phyloP scores from a whole-genome alignment of 1,140 invertebrate species.

The Papilio polyxenes region DNA sequence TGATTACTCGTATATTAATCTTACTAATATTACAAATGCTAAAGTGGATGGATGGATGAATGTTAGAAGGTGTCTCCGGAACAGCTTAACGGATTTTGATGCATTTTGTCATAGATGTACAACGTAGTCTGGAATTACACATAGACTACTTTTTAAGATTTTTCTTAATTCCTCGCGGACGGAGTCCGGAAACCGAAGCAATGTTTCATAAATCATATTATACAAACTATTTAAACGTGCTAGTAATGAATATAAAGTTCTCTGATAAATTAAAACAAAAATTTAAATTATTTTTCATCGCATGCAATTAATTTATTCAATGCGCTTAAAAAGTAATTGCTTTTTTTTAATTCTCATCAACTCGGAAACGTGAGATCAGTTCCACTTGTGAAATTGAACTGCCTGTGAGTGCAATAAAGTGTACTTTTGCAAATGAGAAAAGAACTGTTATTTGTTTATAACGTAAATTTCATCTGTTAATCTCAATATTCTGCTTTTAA shows the following conservation, averaged over 20 bases:
- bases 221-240: too few relatives aligned
- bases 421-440: conserved; percentile 11
- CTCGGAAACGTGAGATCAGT: conserved; percentile 26
- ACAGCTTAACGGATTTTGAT: too few relatives aligned
- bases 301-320: conserved; percentile 15
- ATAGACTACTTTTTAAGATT: too few relatives aligned
- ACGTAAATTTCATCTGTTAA: background rate
- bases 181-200: too few relatives aligned
- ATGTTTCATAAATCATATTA: too few relatives aligned
- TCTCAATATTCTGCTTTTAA: background rate
- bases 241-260: background rate
- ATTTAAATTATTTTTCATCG: background rate
- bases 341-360: conserved; percentile 15
- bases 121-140: too few relatives aligned
- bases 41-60: too few relatives aligned
- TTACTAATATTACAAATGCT: too few relatives aligned
- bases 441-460: background rate
- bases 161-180: too few relatives aligned
- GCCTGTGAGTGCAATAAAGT: conserved; percentile 7
- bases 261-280: background rate
- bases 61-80: too few relatives aligned
- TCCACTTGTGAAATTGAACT: conserved; percentile 17
- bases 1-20: too few relatives aligned
- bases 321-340: conserved; percentile 19
- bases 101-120: too few relatives aligned